Evolutionary conservation across 2,113 vertebrate genomes (phyloP).

Genomic region (Xiphophorus couchianus): DNA sequence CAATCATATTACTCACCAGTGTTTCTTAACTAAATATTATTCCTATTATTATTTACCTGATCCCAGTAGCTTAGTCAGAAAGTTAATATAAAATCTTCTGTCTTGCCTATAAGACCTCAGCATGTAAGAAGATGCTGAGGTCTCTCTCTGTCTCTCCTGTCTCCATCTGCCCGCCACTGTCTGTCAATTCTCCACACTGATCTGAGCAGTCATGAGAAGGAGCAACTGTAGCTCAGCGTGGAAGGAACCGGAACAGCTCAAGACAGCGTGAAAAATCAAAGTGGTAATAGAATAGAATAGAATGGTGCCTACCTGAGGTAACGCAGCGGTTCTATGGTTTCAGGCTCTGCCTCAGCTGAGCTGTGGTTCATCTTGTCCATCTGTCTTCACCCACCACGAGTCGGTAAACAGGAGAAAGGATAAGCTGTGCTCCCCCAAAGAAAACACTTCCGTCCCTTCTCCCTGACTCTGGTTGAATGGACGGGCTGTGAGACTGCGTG

Average conservation of each 20-base stretch:
- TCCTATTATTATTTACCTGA: not conserved
- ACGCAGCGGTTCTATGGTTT: conserved; percentile 79
- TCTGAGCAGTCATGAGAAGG: not conserved
- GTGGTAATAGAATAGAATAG: not conserved
- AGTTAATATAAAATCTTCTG: not conserved
- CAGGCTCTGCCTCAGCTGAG: conserved; percentile 77
- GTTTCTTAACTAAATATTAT: too few species aligned
- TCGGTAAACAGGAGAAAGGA: conserved; percentile 45
- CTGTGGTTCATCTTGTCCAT: conserved; percentile 83
- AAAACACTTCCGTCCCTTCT: conserved; percentile 44
- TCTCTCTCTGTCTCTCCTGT: conserved; percentile 5
- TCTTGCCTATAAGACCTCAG: not conserved
- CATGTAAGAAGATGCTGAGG: not conserved
- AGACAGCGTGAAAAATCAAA: not conserved
- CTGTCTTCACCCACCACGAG: conserved; percentile 46
- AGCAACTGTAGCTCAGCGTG: not conserved
- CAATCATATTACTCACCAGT: not conserved
- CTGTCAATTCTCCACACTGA: not conserved
- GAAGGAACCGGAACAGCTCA: not conserved
- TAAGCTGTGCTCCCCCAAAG: conserved; percentile 44
- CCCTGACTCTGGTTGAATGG: conserved; percentile 45
- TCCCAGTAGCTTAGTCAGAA: not conserved
- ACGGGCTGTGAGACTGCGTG: conserved; percentile 24
- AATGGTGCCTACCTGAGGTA: conserved; percentile 79
- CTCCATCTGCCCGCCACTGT: not conserved